A percentile compares a stretch with the other conserved stretches of the same genome.
These are phyloP conservation scores for Actinostola sp. DNA, from an alignment of 92 coral and sea anemone genomes.

Conservation along the genomic window DNA sequence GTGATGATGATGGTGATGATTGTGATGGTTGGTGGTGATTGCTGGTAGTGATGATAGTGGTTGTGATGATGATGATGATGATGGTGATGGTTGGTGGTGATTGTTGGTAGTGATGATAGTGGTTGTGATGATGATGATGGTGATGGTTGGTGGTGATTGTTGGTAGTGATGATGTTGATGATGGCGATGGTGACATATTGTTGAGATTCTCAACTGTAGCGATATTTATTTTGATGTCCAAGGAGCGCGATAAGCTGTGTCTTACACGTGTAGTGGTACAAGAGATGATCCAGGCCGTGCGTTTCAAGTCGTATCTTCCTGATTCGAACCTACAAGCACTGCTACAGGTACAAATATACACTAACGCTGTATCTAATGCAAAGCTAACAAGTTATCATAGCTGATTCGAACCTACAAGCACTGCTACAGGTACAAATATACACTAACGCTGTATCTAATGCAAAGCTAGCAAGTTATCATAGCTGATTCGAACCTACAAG, in stretches of 20 bases:
- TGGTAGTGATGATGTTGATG: not conserved
- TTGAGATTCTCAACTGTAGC: too few species aligned
- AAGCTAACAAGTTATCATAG: too few species aligned
- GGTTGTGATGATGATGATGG: too few species aligned
- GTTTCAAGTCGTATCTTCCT: conserved; percentile 85
- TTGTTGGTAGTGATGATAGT: too few species aligned
- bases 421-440: conserved; percentile 65
- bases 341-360: conserved; percentile 57
- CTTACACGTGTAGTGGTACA: conserved; percentile 87
- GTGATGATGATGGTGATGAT: too few species aligned
- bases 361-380: not conserved
- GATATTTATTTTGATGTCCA: not conserved
- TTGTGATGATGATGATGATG: too few species aligned
- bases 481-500: conserved; percentile 82
- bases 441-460: not conserved
- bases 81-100: too few species aligned
- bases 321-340: conserved; percentile 80
- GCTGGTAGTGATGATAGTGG: too few species aligned
- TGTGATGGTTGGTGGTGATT: too few species aligned
- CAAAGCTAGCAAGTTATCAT: too few species aligned
- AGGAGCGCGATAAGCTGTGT: conserved; percentile 88
- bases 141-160: too few species aligned
- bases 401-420: conserved; percentile 81
- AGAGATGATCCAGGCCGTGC: conserved; percentile 85
- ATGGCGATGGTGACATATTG: not conserved